Percentiles rank a stretch among this genome's conserved stretches.
These are phyloP conservation scores for Chaetogeoica ovagalla DNA, from an alignment of 2,888 invertebrate genomes.

Conservation along the genomic window DNA sequence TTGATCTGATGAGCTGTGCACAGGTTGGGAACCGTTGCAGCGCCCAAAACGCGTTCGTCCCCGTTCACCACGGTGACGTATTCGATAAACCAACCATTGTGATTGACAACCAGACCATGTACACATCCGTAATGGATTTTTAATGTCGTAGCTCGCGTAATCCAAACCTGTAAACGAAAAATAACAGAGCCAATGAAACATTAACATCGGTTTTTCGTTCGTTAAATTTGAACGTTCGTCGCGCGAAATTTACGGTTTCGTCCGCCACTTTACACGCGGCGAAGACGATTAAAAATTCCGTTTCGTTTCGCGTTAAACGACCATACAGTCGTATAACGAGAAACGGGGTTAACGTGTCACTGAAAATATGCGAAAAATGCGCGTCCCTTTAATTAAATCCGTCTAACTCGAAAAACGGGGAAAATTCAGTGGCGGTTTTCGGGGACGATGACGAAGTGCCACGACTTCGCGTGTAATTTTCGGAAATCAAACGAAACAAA, in stretches of 20 bases:
- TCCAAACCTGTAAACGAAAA: not conserved
- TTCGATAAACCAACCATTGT: too few relatives aligned
- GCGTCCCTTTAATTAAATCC: slow-evolving; percentile 33
- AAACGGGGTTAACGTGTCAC: not conserved
- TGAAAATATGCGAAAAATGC: slow-evolving; percentile 3
- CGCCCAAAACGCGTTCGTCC: too few relatives aligned
- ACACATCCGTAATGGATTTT: not conserved
- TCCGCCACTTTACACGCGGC: not conserved
- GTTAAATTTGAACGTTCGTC: slow-evolving; percentile 21
- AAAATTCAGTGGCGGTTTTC: too few relatives aligned
- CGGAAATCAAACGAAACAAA: too few relatives aligned
- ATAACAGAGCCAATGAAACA: too few relatives aligned
- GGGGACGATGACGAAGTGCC: too few relatives aligned
- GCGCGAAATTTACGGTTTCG: not conserved
- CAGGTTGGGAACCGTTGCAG: too few relatives aligned
- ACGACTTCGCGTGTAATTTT: too few relatives aligned
- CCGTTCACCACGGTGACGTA: too few relatives aligned
- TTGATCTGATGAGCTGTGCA: too few relatives aligned
- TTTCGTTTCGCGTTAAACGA: slow-evolving; percentile 10
- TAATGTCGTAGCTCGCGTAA: not conserved
- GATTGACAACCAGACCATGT: too few relatives aligned
- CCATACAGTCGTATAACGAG: too few relatives aligned
- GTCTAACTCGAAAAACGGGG: not conserved
- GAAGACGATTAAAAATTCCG: slow-evolving; percentile 22
- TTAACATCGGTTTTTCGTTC: slow-evolving; percentile 39